Conservation (phyloP, 2,113 vertebrate genomes). For the Trogon melanurus region DNA sequence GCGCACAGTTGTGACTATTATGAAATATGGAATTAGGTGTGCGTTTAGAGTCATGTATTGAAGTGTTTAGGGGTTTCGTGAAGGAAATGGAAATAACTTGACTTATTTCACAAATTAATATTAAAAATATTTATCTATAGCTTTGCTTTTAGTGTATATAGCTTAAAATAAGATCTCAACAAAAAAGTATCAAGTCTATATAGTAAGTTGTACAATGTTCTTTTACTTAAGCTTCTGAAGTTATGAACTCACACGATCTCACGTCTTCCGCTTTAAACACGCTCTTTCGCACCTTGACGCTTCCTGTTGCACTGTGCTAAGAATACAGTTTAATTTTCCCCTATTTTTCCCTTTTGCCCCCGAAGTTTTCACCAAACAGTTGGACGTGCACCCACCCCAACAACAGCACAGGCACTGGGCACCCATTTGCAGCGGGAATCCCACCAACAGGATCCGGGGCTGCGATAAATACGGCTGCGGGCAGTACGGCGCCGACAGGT, state of each 20-base stretch:
- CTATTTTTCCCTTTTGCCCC: neutral
- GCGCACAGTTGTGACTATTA: neutral
- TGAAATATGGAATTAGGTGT: neutral
- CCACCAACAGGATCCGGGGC: constrained; percentile 65
- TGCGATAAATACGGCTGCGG: constrained; percentile 72
- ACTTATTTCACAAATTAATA: neutral
- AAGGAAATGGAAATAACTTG: neutral
- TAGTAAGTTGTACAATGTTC: neutral
- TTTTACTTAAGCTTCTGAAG: neutral
- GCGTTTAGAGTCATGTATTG: neutral
- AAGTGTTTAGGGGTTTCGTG: neutral
- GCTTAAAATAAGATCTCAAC: neutral
- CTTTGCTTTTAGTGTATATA: neutral
- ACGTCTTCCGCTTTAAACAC: rapidly evolving
- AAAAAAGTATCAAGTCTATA: neutral
- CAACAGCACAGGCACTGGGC: constrained; percentile 56
- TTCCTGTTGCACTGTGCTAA: neutral
- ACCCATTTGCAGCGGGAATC: constrained; percentile 61
- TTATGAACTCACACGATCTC: neutral
- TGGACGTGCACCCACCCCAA: neutral
- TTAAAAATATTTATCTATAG: neutral
- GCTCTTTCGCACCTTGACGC: neutral
- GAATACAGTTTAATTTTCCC: neutral
- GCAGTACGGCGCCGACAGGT: constrained; percentile 53
- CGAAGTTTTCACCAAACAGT: neutral